phyloP scores from a whole-genome alignment of 1,140 invertebrate genomes.

The Drosophila guanche region DNA sequence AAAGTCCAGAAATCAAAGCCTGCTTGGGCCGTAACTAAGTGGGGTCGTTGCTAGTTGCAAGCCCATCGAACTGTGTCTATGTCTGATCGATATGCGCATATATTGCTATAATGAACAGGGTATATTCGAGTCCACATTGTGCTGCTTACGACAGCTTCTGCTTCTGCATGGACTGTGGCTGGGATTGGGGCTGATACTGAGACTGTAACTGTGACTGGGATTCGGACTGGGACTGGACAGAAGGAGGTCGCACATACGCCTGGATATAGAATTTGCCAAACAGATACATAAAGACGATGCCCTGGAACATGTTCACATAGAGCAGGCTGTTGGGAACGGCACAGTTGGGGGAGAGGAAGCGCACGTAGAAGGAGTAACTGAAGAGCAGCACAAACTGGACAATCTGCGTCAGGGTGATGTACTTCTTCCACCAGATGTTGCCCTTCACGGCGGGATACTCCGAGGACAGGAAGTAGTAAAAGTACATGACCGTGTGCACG shows the following conservation, averaged over 20 bases:
- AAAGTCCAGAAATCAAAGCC: no score
- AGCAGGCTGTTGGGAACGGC: slow-evolving; percentile 87
- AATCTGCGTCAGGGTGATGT: slow-evolving; percentile 91
- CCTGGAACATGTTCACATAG: slow-evolving; percentile 86
- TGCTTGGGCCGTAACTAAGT: no score
- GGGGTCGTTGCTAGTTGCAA: no score
- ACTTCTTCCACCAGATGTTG: slow-evolving; percentile 93
- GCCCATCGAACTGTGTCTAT: no score
- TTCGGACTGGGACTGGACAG: background rate
- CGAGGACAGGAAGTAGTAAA: slow-evolving; percentile 89
- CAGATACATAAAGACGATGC: slow-evolving; percentile 89
- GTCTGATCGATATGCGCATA: no score
- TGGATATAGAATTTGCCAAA: slow-evolving; percentile 91
- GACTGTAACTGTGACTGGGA: background rate
- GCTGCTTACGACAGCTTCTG: no score
- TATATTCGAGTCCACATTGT: no score
- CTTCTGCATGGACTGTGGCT: no score
- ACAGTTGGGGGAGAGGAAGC: slow-evolving; percentile 88
- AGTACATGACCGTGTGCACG: slow-evolving; percentile 92
- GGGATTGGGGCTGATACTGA: no score
- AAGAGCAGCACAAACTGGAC: slow-evolving; percentile 89
- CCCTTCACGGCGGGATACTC: slow-evolving; percentile 87
- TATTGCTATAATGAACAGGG: no score
- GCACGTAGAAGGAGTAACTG: slow-evolving; percentile 86
- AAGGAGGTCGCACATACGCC: slow-evolving; percentile 66